Evolutionary conservation across 2,113 vertebrate species (phyloP), one percentile per base, ranked within the genome.

Genomic region (Lepisosteus osseus): DNA sequence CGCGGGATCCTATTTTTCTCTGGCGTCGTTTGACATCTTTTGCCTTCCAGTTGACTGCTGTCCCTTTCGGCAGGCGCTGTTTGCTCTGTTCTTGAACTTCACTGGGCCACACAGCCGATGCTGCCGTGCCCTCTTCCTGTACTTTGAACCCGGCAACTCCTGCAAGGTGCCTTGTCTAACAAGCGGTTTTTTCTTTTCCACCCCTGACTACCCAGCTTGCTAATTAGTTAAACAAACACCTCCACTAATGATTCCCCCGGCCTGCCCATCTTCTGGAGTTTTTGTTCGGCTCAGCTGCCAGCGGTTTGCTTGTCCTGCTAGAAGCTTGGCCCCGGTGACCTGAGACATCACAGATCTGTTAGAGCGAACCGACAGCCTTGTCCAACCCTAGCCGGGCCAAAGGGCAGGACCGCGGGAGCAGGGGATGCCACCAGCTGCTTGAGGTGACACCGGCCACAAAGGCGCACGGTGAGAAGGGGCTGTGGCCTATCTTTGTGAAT

Each of bases 1-100:
- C 87, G 88, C 83, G 79, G 90, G 86, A 88, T 83, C 82, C 79
- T 88, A 87, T 79, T 81, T 83, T 76, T 57, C 72, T 66, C 79
- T 72, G 0, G 76, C 78, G 55, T 72, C 71, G 76, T 80, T 72
- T 78, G 54, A 3, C 80, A 77, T 90, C 90, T 90, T 88, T 90
- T 82, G 66, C 80, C 72, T 72, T 80, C 76, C 54, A 7, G 82
- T 74, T 79, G 89, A 87, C 69, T 84, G 86, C 87, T 80, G 86
- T 83, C 87, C 86, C 87, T 85, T 88, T 89, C 88, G 89, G 92
- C 93, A 93, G 94, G 90, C 87, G 89, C 90, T 97, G 90, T 98
- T 99, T 98, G 92, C 88, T 94, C 94, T 96, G 95, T 94, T 97
- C 95, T 98, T 99, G 96, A 98, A 98, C 97, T 98, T 98, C 96